phyloP scores from a whole-genome alignment of 2,888 invertebrate species.

The Catocala fraxini region DNA sequence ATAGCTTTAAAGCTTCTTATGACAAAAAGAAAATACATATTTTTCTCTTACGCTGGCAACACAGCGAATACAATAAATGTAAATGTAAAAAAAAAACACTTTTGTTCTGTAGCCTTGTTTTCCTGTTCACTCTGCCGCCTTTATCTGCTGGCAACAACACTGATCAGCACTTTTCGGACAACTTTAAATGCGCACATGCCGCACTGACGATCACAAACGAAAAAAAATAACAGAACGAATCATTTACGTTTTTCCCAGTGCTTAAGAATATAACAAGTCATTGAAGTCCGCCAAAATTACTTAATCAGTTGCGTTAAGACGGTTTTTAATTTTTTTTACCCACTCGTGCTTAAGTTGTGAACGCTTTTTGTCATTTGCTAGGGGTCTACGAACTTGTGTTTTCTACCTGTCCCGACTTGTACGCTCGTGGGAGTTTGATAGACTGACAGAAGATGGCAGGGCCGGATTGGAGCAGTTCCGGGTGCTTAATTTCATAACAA shows the following conservation, averaged over 20 bases:
- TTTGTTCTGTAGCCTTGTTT: too few relatives aligned
- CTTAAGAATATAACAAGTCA: conserved; percentile 39
- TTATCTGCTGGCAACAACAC: too few relatives aligned
- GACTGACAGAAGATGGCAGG: conserved; percentile 43
- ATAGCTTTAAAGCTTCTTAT: too few relatives aligned
- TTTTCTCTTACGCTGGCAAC: too few relatives aligned
- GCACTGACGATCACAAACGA: background rate
- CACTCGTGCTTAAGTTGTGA: conserved; percentile 42
- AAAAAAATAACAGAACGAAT: background rate
- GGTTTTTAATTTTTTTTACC: conserved; percentile 51
- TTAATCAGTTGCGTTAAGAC: conserved; percentile 44
- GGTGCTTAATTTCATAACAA: background rate
- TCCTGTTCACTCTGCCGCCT: too few relatives aligned
- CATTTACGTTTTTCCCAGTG: conserved; percentile 1
- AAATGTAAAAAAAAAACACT: too few relatives aligned
- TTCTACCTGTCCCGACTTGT: conserved; percentile 51
- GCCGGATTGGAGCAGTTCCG: conserved; percentile 15
- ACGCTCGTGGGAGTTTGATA: conserved; percentile 51
- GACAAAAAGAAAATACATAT: too few relatives aligned
- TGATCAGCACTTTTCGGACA: too few relatives aligned
- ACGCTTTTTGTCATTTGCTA: conserved; percentile 53
- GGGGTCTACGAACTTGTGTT: conserved; percentile 55
- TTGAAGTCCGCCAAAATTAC: conserved; percentile 43
- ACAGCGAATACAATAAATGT: too few relatives aligned
- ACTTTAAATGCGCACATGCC: too few relatives aligned